Base-by-base conservation (phyloP, 2,113 vertebrate species). In the Zapornia atra region DNA sequence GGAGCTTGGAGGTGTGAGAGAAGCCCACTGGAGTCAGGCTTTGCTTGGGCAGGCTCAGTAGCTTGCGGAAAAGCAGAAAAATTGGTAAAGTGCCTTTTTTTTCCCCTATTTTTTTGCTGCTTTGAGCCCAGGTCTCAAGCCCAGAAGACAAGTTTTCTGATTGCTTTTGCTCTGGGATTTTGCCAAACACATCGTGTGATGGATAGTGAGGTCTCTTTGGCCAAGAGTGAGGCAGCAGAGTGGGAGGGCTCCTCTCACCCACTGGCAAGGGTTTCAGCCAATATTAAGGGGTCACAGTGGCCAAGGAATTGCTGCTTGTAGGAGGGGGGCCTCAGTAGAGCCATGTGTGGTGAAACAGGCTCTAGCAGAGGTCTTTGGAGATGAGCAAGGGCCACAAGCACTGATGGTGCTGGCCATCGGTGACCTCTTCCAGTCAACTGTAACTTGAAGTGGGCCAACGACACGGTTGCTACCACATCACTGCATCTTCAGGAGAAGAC, bases 221-320 rank as follows among this genome's bases (percentile, higher is more conserved):
- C 61, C 44, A 4, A 54, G 60, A 46, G 56, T 1, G 19, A 33
- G 48, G 38, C 12, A 15, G 1, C 0, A 0, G 50, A 46, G 75
- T 13, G 2, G 0, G 1, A 29, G 28, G 31, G 34, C 31, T 1
- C 31, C 90, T 88, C 26, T 88, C 19, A 8, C 2, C 26, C 15
- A 15, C 22, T 9, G 26, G 44, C 44, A 34, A 60, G 24, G 34
- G 9, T 60, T 81, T 60, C 0, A 0, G 60, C 34, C 0, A 3
- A 4, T 22, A 20, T 10, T 11, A 1, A 0, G 6, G 64, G 50
- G 44, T 90, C 29, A 2, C 0, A 0, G 44, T 4, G 31, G 33
- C 38, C 4, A 2, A 60, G 82, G 33, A 59, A 36, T 0, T 9
- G 40, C 28, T 60, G 28, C 24, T 33, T 25, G 40, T 7, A 33